Percentiles rank a stretch among this genome's conserved stretches.
phyloP scores from a whole-genome alignment of 2,797 vertebrate genomes.

The Paedocypris micromegethes region DNA sequence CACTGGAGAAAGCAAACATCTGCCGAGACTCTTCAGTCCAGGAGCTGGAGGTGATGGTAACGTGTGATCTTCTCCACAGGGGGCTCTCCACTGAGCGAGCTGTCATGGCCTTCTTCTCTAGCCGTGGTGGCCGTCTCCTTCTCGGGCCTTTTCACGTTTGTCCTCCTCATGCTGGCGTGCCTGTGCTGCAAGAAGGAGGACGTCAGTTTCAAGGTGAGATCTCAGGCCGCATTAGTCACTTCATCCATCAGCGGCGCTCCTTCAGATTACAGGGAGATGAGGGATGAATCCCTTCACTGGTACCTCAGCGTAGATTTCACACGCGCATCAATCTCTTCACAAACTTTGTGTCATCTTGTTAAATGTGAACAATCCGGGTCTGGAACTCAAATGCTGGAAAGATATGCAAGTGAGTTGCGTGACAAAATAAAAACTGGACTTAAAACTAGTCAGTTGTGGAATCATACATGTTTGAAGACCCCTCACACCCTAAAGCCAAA shows the following conservation, averaged over 20 bases:
- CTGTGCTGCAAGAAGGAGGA: conserved; percentile 97
- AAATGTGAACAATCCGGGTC: too few species aligned
- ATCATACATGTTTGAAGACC: too few species aligned
- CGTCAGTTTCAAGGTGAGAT: conserved; percentile 91
- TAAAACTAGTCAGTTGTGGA: too few species aligned
- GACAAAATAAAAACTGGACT: too few species aligned
- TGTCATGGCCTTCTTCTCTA: conserved; percentile 92
- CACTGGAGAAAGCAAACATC: too few species aligned
- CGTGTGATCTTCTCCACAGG: conserved; percentile 59
- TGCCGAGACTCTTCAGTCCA: too few species aligned
- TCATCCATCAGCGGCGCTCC: conserved; percentile 30
- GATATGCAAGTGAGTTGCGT: too few species aligned
- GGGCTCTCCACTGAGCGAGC: conserved; percentile 84
- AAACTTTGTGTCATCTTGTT: neutral
- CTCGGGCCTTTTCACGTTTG: conserved; percentile 89
- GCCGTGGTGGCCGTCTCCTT: conserved; percentile 89
- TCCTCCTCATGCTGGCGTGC: conserved; percentile 97
- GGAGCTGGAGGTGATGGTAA: neutral
- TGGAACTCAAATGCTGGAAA: too few species aligned
- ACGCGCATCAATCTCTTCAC: conserved; percentile 8
- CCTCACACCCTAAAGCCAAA: too few species aligned
- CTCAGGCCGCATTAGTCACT: conserved; percentile 14
- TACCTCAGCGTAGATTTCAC: neutral
- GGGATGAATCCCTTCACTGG: conserved; percentile 22
- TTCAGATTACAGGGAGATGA: conserved; percentile 24